These are phyloP conservation scores for Ichneumoninae sp. DNA, from an alignment of 2,888 invertebrate species.

Conservation along the genomic window DNA sequence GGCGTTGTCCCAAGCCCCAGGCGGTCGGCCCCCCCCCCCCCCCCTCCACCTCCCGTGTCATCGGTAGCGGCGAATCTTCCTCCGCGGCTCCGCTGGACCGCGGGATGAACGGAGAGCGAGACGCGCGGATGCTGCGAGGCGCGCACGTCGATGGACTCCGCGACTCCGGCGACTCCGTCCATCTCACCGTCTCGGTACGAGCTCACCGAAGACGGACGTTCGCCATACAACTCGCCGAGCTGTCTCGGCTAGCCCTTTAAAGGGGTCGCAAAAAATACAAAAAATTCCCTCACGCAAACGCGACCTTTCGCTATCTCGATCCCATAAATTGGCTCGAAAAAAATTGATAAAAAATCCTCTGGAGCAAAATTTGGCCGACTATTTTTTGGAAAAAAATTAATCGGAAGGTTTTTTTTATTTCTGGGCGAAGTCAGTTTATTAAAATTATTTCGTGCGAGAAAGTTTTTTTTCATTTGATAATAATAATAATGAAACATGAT, in stretches of 20 bases:
- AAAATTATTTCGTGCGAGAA: too few species aligned
- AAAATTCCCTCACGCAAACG: background rate
- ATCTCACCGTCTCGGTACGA: conserved; percentile 43
- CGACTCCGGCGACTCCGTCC: conserved; percentile 53
- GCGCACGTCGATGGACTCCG: conserved; percentile 21
- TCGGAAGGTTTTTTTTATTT: too few species aligned
- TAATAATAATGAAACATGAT: too few species aligned
- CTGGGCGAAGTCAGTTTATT: too few species aligned
- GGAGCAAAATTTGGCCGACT: too few species aligned
- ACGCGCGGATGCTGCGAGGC: background rate
- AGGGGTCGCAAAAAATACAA: background rate
- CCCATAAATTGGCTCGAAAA: background rate
- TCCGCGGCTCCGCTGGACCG: conserved; percentile 18
- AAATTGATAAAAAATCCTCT: background rate
- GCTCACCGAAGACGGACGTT: conserved; percentile 25
- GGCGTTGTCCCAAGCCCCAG: too few species aligned
- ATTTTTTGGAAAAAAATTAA: too few species aligned
- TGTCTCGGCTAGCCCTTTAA: background rate
- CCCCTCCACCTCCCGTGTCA: background rate
- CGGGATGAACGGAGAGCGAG: background rate
- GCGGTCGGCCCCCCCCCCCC: too few species aligned
- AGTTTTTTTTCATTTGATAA: too few species aligned
- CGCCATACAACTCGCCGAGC: background rate
- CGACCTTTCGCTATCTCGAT: background rate
- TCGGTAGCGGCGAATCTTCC: conserved; percentile 34